A percentile compares a stretch with the other conserved stretches of the same genome.
These are phyloP conservation scores for Halcyon malimbica DNA, from an alignment of 2,113 vertebrate species.

Conservation along the genomic window DNA sequence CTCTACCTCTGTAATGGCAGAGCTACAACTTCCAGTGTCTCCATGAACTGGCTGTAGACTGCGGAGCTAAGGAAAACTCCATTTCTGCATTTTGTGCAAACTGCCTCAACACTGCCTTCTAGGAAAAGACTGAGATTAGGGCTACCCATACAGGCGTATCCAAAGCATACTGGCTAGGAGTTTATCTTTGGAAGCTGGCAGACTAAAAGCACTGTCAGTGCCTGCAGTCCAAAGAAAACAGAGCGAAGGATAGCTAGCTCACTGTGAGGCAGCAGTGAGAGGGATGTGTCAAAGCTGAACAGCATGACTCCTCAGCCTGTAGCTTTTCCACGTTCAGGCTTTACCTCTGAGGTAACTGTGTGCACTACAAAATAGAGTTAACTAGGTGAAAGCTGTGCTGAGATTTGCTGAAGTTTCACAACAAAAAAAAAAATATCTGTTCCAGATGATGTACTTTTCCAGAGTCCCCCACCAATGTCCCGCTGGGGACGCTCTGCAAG, in stretches of 20 bases:
- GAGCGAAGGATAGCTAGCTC: rapidly evolving
- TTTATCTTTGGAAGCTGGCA: neutral
- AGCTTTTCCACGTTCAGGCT: neutral
- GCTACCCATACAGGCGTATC: neutral
- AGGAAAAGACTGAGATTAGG: neutral
- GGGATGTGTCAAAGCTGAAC: neutral
- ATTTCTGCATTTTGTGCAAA: neutral
- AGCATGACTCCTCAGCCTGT: neutral
- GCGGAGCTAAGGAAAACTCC: neutral
- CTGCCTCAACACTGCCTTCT: neutral
- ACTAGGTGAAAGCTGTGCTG: neutral
- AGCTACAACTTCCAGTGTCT: neutral
- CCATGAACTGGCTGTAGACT: neutral
- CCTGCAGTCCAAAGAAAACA: neutral
- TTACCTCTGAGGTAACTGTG: neutral
- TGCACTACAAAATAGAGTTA: neutral
- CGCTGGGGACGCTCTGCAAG: rapidly evolving
- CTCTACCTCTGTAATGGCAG: neutral
- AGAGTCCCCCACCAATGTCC: no score
- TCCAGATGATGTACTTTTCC: neutral
- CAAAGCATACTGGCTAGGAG: neutral
- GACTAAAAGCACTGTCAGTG: neutral
- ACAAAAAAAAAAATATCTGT: neutral
- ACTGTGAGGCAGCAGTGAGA: neutral
- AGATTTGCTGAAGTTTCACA: neutral